These are phyloP conservation scores for Corythoichthys intestinalis DNA, from an alignment of 2,113 vertebrate genomes.

Conservation along the genomic window DNA sequence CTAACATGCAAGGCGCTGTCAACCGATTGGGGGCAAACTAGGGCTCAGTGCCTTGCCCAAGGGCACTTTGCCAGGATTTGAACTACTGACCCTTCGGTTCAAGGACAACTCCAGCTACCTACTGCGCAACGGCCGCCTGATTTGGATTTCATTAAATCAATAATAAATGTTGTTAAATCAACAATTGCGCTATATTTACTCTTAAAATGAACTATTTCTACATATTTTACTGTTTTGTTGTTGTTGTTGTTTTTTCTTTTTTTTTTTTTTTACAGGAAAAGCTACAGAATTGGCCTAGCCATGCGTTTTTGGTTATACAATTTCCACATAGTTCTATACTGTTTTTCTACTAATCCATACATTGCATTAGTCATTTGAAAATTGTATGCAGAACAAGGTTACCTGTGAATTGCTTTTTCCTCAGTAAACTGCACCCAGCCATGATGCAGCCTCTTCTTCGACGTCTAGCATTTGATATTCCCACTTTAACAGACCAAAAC, in stretches of 20 bases:
- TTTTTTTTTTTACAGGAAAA: not conserved
- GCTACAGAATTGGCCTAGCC: not conserved
- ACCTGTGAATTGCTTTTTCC: conserved; percentile 5
- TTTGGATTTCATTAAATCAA: no score
- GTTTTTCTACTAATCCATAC: not conserved
- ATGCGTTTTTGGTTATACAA: not conserved
- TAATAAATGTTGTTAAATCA: no score
- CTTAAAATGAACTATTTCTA: no score
- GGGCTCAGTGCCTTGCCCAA: no score
- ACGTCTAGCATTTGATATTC: conserved; percentile 85
- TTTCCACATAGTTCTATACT: not conserved
- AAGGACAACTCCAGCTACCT: no score
- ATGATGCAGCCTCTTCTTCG: conserved; percentile 89
- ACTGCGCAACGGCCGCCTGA: no score
- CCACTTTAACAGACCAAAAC: conserved; percentile 81
- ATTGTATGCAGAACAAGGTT: not conserved
- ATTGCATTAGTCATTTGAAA: not conserved
- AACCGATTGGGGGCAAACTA: no score
- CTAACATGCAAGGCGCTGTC: no score
- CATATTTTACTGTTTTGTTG: no score
- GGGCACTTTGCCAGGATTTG: no score
- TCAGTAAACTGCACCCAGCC: conserved; percentile 84
- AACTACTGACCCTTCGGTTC: no score
- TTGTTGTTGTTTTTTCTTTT: not conserved
- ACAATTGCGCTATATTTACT: no score